Evolutionary conservation across 64 coral and sea anemone species (phyloP).

Genomic region (Porites australiensis): DNA sequence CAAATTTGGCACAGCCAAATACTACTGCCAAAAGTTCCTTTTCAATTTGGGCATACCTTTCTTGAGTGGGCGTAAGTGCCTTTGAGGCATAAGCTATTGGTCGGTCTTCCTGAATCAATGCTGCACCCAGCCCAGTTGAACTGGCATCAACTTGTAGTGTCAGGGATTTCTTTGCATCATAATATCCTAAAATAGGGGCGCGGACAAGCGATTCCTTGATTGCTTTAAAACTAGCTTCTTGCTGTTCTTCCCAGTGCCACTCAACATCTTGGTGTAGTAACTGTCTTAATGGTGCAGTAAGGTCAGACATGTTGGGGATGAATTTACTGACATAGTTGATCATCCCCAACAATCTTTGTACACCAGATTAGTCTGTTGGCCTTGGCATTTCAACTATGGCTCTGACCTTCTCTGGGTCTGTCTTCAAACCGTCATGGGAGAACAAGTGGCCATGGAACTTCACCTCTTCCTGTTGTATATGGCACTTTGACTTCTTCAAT

Average conservation of each 20-base stretch:
- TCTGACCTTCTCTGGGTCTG: no score
- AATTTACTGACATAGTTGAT: slow-evolving; percentile 56
- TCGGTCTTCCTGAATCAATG: background rate
- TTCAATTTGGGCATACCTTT: background rate
- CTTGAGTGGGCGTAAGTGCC: background rate
- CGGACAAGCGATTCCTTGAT: slow-evolving; percentile 46
- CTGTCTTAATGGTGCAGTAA: slow-evolving; percentile 59
- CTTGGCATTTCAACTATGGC: slow-evolving; percentile 38
- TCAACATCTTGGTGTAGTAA: slow-evolving; percentile 40
- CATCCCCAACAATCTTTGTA: slow-evolving; percentile 55
- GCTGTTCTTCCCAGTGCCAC: slow-evolving; percentile 69
- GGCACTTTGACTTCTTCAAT: background rate
- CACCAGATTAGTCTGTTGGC: slow-evolving; percentile 20
- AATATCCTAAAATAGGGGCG: slow-evolving; percentile 33
- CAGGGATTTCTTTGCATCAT: background rate
- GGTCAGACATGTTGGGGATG: slow-evolving; percentile 58
- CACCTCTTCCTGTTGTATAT: no score
- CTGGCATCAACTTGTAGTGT: slow-evolving; percentile 46
- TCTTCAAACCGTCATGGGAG: no score
- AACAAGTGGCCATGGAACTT: no score
- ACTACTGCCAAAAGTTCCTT: background rate
- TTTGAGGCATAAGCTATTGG: slow-evolving; percentile 8
- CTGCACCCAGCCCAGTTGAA: background rate
- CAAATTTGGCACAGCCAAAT: slow-evolving; percentile 66
- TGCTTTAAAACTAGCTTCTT: slow-evolving; percentile 36